Conservation (phyloP, 2,113 vertebrate species). For the Marmota flaviventris region DNA sequence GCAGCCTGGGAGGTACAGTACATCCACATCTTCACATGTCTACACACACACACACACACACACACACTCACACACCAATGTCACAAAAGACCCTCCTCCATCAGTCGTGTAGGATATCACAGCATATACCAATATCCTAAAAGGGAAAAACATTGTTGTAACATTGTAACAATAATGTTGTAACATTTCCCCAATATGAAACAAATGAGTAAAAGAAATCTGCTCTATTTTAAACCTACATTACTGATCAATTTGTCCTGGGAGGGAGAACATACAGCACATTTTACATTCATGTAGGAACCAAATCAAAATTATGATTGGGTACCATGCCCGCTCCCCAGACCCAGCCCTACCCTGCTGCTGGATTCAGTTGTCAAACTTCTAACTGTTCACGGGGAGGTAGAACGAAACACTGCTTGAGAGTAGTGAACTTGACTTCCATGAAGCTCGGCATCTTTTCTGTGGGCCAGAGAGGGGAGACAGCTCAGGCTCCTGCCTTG, state of each 20-base stretch:
- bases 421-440: background rate
- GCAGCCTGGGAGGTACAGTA: too few species aligned
- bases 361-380: background rate
- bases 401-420: background rate
- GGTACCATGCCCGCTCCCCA: background rate
- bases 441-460: conserved; percentile 75
- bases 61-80: too few species aligned
- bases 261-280: background rate
- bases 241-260: background rate
- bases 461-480: conserved; percentile 77
- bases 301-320: background rate
- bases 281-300: conserved; percentile 30
- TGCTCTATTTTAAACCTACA: background rate
- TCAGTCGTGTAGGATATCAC: background rate
- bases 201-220: background rate
- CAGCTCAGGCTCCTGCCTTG: conserved; percentile 80
- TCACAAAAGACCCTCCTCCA: background rate
- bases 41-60: background rate
- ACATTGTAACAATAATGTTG: too few species aligned
- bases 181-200: background rate
- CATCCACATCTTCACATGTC: background rate
- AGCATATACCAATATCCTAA: background rate
- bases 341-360: background rate
- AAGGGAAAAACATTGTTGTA: background rate
- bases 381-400: background rate